Evolutionary conservation across 2,797 vertebrate species (phyloP).

Genomic region (Alcedo quadribrachys): DNA sequence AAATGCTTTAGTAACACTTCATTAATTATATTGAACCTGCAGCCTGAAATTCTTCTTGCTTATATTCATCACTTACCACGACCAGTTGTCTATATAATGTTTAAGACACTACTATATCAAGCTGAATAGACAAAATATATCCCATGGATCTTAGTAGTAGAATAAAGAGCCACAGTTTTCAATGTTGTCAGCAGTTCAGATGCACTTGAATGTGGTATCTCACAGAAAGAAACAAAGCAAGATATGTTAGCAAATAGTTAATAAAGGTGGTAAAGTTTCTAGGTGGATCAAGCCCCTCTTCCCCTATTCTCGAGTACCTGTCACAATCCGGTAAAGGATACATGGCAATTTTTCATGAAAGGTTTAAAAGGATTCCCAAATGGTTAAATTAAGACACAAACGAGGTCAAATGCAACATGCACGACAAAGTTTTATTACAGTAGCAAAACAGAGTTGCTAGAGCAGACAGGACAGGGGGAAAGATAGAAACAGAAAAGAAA

Average conservation of each 20-base stretch:
- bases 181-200: slow-evolving; percentile 1
- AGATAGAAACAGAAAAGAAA: too few species aligned
- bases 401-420: too few species aligned
- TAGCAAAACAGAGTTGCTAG: too few species aligned
- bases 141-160: background rate
- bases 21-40: slow-evolving; percentile 74
- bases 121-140: slow-evolving; percentile 45
- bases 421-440: too few species aligned
- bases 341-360: too few species aligned
- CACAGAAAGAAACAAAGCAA: slow-evolving; percentile 26
- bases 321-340: too few species aligned
- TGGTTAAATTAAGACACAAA: too few species aligned
- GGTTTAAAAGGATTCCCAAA: too few species aligned
- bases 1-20: slow-evolving; percentile 69
- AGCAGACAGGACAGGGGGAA: too few species aligned
- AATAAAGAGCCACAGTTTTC: background rate
- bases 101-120: slow-evolving; percentile 48
- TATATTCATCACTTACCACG: slow-evolving; percentile 54
- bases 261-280: background rate
- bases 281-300: fast-evolving
- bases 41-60: slow-evolving; percentile 44
- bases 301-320: background rate
- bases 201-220: background rate
- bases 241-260: background rate
- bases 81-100: slow-evolving; percentile 60